Conservation (phyloP, 2,888 invertebrate species). For the Drosophila macrospina region DNA sequence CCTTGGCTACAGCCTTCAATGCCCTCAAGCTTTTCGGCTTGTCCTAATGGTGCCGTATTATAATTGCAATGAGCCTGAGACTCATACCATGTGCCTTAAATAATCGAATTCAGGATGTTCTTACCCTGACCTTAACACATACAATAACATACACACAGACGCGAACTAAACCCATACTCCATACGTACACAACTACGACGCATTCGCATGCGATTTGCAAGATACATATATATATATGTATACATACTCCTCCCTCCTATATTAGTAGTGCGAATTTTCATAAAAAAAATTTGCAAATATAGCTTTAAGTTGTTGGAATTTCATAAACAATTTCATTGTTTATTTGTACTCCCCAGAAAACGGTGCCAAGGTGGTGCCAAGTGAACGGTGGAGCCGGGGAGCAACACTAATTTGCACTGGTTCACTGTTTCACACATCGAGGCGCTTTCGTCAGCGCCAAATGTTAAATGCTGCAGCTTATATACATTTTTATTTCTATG, state of each 20-base stretch:
- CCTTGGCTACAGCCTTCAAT: constrained; percentile 95
- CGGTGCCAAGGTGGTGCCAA: constrained; percentile 78
- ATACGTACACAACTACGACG: constrained; percentile 57
- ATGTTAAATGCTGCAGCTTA: constrained; percentile 76
- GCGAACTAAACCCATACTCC: constrained; percentile 22
- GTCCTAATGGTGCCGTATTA: constrained; percentile 84
- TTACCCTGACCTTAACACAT: constrained; percentile 52
- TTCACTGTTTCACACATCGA: constrained; percentile 62
- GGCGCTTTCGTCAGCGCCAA: constrained; percentile 57
- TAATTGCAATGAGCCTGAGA: constrained; percentile 64
- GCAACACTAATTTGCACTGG: constrained; percentile 45
- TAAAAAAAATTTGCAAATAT: constrained; percentile 55
- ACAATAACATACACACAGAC: constrained; percentile 27
- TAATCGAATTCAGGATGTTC: constrained; percentile 73
- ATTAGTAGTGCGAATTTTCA: constrained; percentile 52
- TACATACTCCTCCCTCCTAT: constrained; percentile 41
- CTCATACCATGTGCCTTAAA: constrained; percentile 77
- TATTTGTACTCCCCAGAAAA: constrained; percentile 44
- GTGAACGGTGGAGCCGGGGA: constrained; percentile 39
- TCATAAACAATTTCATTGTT: constrained; percentile 59
- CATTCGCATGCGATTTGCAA: constrained; percentile 68
- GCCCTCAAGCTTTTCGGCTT: constrained; percentile 95
- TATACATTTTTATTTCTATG: constrained; percentile 41
- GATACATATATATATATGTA: constrained; percentile 33
- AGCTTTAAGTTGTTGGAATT: constrained; percentile 72